phyloP scores from a whole-genome alignment of 2,113 vertebrate genomes.

The Nibea coibor region DNA sequence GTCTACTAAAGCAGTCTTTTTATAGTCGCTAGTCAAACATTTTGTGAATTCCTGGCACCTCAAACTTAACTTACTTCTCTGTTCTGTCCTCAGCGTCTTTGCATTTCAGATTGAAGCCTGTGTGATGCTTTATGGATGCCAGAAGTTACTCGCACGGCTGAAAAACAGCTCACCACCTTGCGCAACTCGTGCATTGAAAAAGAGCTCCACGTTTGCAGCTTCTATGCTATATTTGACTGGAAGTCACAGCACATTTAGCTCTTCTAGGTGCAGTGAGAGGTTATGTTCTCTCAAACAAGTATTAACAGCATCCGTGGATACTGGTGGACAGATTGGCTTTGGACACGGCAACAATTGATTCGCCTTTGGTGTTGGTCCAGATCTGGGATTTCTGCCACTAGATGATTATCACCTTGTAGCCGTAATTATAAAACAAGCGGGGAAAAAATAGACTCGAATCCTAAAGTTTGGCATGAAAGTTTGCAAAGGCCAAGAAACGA shows the following conservation, averaged over 20 bases:
- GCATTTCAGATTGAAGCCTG: conserved; percentile 3
- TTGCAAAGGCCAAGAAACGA: conserved; percentile 28
- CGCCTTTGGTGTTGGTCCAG: conserved; percentile 51
- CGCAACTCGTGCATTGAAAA: background rate
- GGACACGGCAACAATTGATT: conserved; percentile 50
- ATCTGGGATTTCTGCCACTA: conserved; percentile 68
- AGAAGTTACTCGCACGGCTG: background rate
- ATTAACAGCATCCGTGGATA: conserved; percentile 13
- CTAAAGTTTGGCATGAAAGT: conserved; percentile 51
- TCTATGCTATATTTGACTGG: background rate
- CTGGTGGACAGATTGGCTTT: conserved; percentile 52
- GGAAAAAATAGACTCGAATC: background rate
- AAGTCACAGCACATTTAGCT: background rate
- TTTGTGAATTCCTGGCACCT: conserved; percentile 34
- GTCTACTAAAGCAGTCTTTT: conserved; percentile 33
- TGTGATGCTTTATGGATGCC: conserved; percentile 28
- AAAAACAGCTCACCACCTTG: background rate
- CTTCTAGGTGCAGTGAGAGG: background rate
- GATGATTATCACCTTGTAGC: conserved; percentile 65
- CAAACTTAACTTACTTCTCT: conserved; percentile 22
- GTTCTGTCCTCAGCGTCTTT: conserved; percentile 6
- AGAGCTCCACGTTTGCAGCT: background rate
- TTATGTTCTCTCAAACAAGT: background rate
- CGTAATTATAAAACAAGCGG: conserved; percentile 44
- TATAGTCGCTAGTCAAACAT: conserved; percentile 23